These are phyloP conservation scores for Parelbella ahira DNA, from an alignment of 2,888 invertebrate genomes.

Conservation along the genomic window DNA sequence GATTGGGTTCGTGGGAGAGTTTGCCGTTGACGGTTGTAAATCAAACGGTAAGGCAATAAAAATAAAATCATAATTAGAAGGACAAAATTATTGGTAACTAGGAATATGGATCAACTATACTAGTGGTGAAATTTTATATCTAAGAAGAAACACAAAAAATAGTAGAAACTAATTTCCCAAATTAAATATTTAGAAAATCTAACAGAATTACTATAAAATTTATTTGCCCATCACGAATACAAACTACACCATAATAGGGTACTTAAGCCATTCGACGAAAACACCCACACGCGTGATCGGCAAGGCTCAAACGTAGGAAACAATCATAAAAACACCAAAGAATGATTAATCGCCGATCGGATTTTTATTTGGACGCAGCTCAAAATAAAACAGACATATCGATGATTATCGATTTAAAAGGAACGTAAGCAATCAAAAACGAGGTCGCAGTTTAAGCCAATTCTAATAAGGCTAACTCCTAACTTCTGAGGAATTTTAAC, in stretches of 20 bases:
- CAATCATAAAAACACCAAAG: conserved; percentile 27
- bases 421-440: conserved; percentile 21
- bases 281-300: conserved; percentile 24
- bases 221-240: background rate
- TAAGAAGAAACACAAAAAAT: too few species aligned
- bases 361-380: conserved; percentile 32
- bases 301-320: conserved; percentile 11
- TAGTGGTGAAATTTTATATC: too few species aligned
- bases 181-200: too few species aligned
- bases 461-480: conserved; percentile 6
- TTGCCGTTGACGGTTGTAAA: conserved; percentile 23
- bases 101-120: too few species aligned
- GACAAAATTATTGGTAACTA: too few species aligned
- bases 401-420: conserved; percentile 34
- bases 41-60: conserved; percentile 14
- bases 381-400: conserved; percentile 35
- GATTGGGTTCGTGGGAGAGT: conserved; percentile 51
- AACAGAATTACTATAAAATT: too few species aligned
- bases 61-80: too few species aligned
- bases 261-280: conserved; percentile 3
- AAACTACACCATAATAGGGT: conserved; percentile 2
- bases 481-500: conserved; percentile 1
- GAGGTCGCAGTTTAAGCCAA: conserved; percentile 26
- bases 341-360: conserved; percentile 45
- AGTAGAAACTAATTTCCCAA: too few species aligned